Conservation (phyloP, 2,113 vertebrate species). For the Carettochelys insculpta region DNA sequence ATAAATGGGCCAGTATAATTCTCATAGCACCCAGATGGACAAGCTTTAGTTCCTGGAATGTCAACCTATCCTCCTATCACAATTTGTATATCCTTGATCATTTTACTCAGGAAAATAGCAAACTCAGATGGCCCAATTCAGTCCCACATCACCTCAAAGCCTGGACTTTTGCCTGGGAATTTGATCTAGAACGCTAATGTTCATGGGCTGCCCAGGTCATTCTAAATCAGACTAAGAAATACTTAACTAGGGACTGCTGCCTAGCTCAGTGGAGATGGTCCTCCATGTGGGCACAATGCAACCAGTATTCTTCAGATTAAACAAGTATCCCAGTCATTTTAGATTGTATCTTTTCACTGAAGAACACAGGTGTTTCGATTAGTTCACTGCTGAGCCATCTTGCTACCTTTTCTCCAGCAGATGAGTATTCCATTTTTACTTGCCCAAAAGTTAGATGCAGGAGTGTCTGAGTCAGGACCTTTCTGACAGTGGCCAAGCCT, state of each 20-base stretch:
- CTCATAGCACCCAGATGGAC: background rate
- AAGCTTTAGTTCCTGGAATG: background rate
- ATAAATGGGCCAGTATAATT: background rate
- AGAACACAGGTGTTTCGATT: background rate
- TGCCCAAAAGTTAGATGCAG: background rate
- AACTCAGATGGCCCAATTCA: background rate
- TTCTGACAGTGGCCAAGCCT: background rate
- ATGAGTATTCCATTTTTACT: background rate
- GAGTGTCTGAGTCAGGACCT: background rate
- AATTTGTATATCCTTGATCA: background rate
- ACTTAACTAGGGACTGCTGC: background rate
- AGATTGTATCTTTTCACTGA: background rate
- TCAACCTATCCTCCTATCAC: background rate
- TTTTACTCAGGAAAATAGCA: background rate
- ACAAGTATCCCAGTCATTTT: background rate
- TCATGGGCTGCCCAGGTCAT: background rate
- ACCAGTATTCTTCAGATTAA: background rate
- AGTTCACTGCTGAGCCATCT: background rate
- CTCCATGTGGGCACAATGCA: background rate
- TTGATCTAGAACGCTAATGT: background rate
- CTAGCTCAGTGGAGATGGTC: background rate
- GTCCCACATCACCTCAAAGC: background rate
- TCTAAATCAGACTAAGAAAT: background rate
- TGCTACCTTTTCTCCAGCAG: background rate
- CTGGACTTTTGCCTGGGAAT: background rate